Conservation (phyloP, 1,140 invertebrate species). For the Neomicropteryx cornuta region DNA sequence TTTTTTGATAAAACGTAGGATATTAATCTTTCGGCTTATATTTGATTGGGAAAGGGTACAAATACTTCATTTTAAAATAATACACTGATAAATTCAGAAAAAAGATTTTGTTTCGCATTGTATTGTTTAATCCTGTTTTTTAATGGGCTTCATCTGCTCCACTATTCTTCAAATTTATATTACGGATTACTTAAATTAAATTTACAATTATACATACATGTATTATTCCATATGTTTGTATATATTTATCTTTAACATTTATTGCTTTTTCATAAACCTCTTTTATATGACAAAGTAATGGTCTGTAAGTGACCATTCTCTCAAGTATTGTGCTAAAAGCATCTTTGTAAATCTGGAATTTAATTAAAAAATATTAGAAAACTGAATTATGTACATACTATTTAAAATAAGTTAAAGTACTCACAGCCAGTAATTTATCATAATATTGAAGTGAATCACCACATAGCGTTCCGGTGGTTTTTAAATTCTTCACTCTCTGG, state of each 20-base stretch:
- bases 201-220: too few species aligned
- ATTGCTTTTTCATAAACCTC: constrained; percentile 29
- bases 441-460: constrained; percentile 10
- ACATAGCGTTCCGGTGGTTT: constrained; percentile 10
- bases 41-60: too few species aligned
- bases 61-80: too few species aligned
- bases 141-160: too few species aligned
- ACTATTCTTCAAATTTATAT: too few species aligned
- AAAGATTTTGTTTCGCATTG: too few species aligned
- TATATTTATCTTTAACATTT: constrained; percentile 24
- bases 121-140: too few species aligned
- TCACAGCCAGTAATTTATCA: constrained; percentile 27
- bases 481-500: constrained; percentile 21
- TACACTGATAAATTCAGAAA: too few species aligned
- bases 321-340: constrained; percentile 25
- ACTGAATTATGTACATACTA: not conserved
- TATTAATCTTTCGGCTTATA: too few species aligned
- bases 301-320: constrained; percentile 24
- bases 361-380: not conserved
- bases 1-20: too few species aligned
- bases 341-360: constrained; percentile 28
- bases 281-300: constrained; percentile 26
- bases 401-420: not conserved
- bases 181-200: too few species aligned
- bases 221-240: too few species aligned